Evolutionary conservation across 2,113 vertebrate genomes (phyloP).

Genomic region (Thryonomys swinderianus): DNA sequence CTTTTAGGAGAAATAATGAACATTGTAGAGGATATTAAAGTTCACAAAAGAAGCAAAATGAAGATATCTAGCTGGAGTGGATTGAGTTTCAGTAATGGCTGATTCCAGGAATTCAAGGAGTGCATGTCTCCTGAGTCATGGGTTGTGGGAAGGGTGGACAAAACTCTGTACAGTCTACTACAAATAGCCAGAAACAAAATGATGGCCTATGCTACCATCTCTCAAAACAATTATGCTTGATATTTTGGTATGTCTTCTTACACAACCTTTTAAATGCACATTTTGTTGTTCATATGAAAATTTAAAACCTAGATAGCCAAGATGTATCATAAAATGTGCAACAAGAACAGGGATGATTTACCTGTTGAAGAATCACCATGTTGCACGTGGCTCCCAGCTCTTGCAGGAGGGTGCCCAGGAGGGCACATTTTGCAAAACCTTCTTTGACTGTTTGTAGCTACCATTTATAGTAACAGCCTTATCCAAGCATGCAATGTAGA

Average conservation of each 20-base stretch:
- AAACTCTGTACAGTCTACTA: neutral
- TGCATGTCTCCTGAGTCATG: neutral
- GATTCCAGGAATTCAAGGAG: conserved; percentile 48
- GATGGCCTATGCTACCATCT: neutral
- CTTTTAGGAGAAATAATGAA: neutral
- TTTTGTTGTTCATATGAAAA: neutral
- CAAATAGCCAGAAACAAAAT: conserved; percentile 18
- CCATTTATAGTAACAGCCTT: neutral
- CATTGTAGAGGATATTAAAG: neutral
- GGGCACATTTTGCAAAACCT: fast-evolving
- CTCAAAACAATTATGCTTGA: conserved; percentile 12
- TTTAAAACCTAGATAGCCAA: neutral
- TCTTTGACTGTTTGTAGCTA: neutral
- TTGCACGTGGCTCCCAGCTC: too few species aligned
- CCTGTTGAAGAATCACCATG: neutral
- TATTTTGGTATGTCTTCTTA: conserved; percentile 1
- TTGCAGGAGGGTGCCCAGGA: neutral
- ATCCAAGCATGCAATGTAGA: neutral
- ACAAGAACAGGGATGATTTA: neutral
- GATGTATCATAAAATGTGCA: neutral
- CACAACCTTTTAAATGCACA: neutral
- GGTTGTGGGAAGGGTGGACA: neutral
- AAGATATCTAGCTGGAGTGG: conserved; percentile 15
- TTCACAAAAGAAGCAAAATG: conserved; percentile 17
- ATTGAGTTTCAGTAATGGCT: conserved; percentile 8